Evolutionary conservation across 2,113 vertebrate species (phyloP), one percentile per base, ranked within the genome.

Genomic region (Coturnix japonica): DNA sequence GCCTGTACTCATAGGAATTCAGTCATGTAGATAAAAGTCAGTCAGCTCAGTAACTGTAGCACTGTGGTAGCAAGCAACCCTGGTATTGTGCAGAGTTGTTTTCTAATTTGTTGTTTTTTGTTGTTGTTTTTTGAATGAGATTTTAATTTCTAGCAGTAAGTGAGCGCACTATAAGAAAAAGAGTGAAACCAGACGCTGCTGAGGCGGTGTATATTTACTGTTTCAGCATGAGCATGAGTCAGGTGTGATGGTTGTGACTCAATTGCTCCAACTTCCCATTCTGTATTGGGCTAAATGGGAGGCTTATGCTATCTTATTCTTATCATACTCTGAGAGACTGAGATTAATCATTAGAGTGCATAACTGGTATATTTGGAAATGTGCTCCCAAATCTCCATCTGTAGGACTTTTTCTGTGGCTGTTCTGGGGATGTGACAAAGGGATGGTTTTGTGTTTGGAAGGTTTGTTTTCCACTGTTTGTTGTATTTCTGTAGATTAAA

Each of bases 151-250:
- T 72, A 46, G 33, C 21, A 7, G 30, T 26, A 46, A 87, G 7
- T 66, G 28, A 53, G 31, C 54, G 25, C 23, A 17, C 26, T 53
- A 0, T n/a, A 6, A 61, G 30, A 54, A 33, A 81, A 75, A 35
- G 25, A 9, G 19, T 69, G 13, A 66, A 81, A 76, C 56, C 13
- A 16, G 79, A 8, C n/a, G 30, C 69, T 67, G 56, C 69, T 71
- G 60, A 33, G 17, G 18, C 85, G 41, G 19, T 5, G 1, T 25
- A 18, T 30, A 3, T 61, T 74, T 44, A 64, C 25, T 65, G 41
- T 54, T n/a, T 80, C 41, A 35, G 0, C 6, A 13, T 11, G 3
- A 71, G 13, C 1, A 0, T 12, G 13, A 65, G 15, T 51, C 22
- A 75, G 81, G 13, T 49, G 20, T 6, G 28, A 39, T 65, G 28